Evolutionary conservation across 1,140 invertebrate genomes (phyloP).

Genomic region (Brachionus manjavacas): DNA sequence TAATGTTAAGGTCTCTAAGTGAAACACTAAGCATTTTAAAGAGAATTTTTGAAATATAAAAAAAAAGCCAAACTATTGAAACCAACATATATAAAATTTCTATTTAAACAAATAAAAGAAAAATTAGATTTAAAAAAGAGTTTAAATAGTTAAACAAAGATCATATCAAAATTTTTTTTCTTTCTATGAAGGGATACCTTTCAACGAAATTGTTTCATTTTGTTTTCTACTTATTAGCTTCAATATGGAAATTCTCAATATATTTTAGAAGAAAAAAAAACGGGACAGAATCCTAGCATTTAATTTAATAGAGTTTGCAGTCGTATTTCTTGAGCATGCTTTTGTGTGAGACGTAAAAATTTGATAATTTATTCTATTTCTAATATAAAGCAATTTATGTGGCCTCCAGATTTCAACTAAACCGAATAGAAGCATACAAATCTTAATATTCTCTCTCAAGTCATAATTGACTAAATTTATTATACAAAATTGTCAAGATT

Average conservation of each 20-base stretch:
- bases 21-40: background rate
- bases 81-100: background rate
- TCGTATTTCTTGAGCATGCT: background rate
- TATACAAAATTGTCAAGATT: background rate
- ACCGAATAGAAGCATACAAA: background rate
- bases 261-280: background rate
- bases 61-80: background rate
- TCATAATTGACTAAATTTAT: background rate
- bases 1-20: constrained; percentile 3
- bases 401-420: background rate
- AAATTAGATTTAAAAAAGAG: background rate
- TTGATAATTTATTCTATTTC: background rate
- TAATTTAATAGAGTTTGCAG: background rate
- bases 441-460: background rate
- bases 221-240: background rate
- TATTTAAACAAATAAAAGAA: constrained; percentile 16
- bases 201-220: background rate
- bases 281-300: background rate
- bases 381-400: background rate
- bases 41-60: background rate
- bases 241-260: background rate
- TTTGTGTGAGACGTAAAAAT: background rate
- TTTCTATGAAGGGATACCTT: background rate
- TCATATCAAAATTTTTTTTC: constrained; percentile 12
- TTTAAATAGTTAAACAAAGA: constrained; percentile 33